Evolutionary conservation across 2,113 vertebrate genomes (phyloP).

Genomic region (Menura novaehollandiae): DNA sequence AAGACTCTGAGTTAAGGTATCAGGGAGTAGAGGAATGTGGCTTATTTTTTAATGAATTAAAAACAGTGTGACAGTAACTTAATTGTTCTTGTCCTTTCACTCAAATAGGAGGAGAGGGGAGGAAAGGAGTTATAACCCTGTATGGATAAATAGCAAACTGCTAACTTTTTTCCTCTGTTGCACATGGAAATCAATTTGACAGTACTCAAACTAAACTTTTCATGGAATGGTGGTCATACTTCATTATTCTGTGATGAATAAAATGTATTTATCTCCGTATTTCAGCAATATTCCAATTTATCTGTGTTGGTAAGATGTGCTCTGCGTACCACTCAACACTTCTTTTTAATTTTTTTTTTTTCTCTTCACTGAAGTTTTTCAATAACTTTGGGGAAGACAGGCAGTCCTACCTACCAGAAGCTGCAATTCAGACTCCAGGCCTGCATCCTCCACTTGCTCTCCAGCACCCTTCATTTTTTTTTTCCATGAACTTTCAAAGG

Average conservation of each 20-base stretch:
- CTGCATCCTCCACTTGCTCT: not conserved
- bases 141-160: not conserved
- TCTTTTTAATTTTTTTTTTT: not conserved
- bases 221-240: not conserved
- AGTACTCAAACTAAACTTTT: not conserved
- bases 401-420: not conserved
- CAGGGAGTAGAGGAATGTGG: not conserved
- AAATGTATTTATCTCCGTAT: not conserved
- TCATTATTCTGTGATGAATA: not conserved
- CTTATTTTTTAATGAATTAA: not conserved
- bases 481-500: not conserved
- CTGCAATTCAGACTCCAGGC: not conserved
- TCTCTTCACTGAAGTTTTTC: not conserved
- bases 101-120: not conserved
- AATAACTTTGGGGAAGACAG: not conserved
- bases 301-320: not conserved
- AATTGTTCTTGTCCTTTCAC: not conserved
- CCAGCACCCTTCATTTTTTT: not conserved
- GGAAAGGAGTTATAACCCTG: not conserved
- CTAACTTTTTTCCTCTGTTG: not conserved
- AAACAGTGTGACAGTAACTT: not conserved
- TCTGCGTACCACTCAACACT: not conserved
- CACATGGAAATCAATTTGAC: not conserved
- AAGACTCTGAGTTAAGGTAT: not conserved
- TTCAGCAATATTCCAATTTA: not conserved